Conservation (phyloP, 2,113 vertebrate genomes). For the Osmerus eperlanus region DNA sequence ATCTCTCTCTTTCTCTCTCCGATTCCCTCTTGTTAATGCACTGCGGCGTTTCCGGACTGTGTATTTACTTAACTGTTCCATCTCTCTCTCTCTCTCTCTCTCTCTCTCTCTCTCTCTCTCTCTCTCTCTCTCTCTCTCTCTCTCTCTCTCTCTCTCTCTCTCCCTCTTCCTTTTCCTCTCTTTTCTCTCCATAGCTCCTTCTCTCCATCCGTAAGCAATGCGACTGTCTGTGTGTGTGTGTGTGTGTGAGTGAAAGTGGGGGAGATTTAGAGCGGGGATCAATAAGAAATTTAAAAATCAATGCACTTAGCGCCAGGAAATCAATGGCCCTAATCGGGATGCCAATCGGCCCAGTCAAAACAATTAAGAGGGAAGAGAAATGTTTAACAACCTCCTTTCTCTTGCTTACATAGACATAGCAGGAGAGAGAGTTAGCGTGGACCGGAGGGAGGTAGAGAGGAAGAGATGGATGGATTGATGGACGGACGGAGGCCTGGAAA, state of each 20-base stretch:
- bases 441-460: conserved; percentile 21
- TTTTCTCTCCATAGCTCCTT: conserved; percentile 50
- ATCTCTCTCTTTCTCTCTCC: conserved; percentile 19
- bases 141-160: conserved; percentile 12
- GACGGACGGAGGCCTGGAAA: conserved; percentile 40
- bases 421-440: conserved; percentile 7
- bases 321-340: conserved; percentile 96
- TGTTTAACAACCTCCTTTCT: conserved; percentile 83
- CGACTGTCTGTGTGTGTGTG: conserved; percentile 36
- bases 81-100: conserved; percentile 20
- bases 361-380: conserved; percentile 93
- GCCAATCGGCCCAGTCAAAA: conserved; percentile 94
- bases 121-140: conserved; percentile 22
- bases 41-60: conserved; percentile 49
- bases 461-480: conserved; percentile 20
- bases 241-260: conserved; percentile 37
- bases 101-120: conserved; percentile 30
- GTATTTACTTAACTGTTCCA: conserved; percentile 63
- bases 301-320: conserved; percentile 94
- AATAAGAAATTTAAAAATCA: conserved; percentile 98
- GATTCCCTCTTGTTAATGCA: conserved; percentile 53
- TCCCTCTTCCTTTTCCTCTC: conserved; percentile 22
- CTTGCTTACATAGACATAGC: conserved; percentile 65
- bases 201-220: conserved; percentile 57
- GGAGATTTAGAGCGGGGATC: conserved; percentile 92